Evolutionary conservation across 2,113 vertebrate genomes (phyloP).

Genomic region (Candoia aspera): DNA sequence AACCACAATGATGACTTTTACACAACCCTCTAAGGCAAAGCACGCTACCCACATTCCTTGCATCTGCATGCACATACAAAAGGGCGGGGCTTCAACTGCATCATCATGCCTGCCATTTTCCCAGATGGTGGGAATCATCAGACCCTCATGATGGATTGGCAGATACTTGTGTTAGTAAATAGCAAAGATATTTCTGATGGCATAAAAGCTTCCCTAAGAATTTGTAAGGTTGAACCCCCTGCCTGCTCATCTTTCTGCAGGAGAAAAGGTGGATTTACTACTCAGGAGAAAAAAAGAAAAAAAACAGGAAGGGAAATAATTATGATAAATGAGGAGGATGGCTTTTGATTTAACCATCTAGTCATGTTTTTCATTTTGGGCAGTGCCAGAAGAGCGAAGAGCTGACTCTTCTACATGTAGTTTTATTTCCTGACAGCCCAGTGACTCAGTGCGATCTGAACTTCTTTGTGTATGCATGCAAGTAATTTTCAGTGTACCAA

Average conservation of each 20-base stretch:
- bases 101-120: neutral
- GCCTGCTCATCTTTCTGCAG: neutral
- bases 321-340: neutral
- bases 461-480: neutral
- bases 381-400: neutral
- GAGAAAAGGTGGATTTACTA: neutral
- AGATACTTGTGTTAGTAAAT: neutral
- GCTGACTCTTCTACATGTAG: neutral
- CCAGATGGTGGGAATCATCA: too few relatives aligned
- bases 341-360: too few relatives aligned
- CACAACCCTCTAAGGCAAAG: neutral
- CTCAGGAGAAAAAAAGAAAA: neutral
- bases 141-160: too few relatives aligned
- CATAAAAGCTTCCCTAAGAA: neutral
- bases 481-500: too few relatives aligned
- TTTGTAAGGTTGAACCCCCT: neutral
- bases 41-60: neutral
- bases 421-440: neutral
- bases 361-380: neutral
- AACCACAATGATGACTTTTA: neutral
- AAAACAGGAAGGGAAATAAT: neutral
- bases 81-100: neutral
- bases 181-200: neutral
- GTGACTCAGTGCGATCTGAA: neutral
- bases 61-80: neutral